These are phyloP conservation scores for Dryobates pubescens DNA, from an alignment of 2,797 vertebrate genomes.

Conservation along the genomic window DNA sequence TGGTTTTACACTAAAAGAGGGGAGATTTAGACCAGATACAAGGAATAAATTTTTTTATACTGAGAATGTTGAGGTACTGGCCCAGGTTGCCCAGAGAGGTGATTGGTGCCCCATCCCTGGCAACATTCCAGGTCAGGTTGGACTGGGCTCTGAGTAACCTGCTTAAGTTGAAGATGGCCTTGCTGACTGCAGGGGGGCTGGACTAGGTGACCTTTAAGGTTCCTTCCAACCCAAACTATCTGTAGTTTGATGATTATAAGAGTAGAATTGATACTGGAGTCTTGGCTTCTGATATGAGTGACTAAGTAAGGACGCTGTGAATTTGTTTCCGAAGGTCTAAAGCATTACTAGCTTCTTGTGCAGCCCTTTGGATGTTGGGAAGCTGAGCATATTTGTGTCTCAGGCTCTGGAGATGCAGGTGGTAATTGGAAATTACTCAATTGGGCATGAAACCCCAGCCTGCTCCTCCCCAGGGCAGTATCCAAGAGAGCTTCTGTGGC, in stretches of 20 bases:
- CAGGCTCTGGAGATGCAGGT: background rate
- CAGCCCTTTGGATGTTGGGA: background rate
- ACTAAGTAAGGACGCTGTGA: background rate
- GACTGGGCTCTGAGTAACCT: too few species aligned
- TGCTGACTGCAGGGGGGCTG: too few species aligned
- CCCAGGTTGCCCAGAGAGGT: too few species aligned
- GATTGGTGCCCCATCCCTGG: too few species aligned
- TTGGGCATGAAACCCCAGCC: background rate
- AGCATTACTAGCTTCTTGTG: background rate
- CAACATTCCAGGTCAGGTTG: too few species aligned
- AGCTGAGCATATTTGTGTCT: background rate
- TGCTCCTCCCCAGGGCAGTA: background rate
- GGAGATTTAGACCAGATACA: too few species aligned
- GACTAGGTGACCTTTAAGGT: too few species aligned
- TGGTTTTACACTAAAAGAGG: too few species aligned
- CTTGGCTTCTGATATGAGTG: background rate
- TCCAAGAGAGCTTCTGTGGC: background rate
- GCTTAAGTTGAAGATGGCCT: too few species aligned
- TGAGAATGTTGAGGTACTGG: too few species aligned
- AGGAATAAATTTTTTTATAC: too few species aligned
- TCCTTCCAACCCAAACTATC: background rate
- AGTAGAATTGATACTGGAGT: background rate
- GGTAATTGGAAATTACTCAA: background rate
- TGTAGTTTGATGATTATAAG: background rate
- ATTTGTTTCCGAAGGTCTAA: background rate